phyloP scores from a whole-genome alignment of 64 coral and sea anemone genomes.

The Stichodactyla helianthus region DNA sequence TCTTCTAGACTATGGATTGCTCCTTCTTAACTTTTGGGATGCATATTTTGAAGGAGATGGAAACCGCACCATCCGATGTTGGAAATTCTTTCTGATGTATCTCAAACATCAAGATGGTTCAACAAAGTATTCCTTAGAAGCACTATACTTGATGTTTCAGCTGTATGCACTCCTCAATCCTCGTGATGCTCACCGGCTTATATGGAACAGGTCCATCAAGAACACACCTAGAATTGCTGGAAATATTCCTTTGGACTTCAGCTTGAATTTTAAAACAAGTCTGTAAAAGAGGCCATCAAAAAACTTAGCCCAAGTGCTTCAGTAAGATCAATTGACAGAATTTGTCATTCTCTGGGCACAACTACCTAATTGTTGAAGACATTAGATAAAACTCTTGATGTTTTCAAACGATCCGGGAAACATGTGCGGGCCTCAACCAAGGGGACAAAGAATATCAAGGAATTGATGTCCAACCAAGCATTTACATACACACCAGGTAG shows the following conservation, averaged over 20 bases:
- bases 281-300: constrained; percentile 67
- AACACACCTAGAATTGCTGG: constrained; percentile 32
- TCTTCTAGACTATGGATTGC: constrained; percentile 71
- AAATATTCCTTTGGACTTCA: constrained; percentile 51
- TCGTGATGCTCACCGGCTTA: constrained; percentile 37
- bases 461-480: constrained; percentile 49
- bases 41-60: constrained; percentile 82
- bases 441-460: constrained; percentile 36
- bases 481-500: constrained; percentile 50
- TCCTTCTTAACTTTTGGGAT: constrained; percentile 71
- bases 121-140: constrained; percentile 59
- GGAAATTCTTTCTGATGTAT: constrained; percentile 71
- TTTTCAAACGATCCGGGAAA: constrained; percentile 56
- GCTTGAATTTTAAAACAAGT: constrained; percentile 60
- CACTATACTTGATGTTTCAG: constrained; percentile 62
- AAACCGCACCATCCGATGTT: constrained; percentile 34
- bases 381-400: constrained; percentile 48
- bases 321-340: constrained; percentile 64
- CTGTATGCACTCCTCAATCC: constrained; percentile 63
- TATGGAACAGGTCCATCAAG: constrained; percentile 60
- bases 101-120: constrained; percentile 48
- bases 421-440: constrained; percentile 48
- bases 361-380: constrained; percentile 35
- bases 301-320: constrained; percentile 68
- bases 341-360: constrained; percentile 45